Percentiles rank a stretch among this genome's conserved stretches.
Evolutionary conservation across 92 coral and sea anemone species (phyloP).

Genomic region (Pocillopora grandis): DNA sequence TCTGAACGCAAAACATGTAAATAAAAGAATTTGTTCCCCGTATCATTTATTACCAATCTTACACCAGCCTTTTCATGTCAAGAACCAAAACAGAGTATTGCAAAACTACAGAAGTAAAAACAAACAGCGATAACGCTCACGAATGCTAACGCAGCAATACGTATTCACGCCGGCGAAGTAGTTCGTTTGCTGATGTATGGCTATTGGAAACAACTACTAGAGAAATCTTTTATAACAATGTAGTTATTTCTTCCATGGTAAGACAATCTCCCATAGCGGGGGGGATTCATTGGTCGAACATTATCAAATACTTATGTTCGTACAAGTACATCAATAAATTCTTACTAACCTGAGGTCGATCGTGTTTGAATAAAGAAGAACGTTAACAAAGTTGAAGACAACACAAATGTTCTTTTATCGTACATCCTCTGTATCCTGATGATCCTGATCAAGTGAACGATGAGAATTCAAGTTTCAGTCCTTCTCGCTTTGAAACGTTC

Average conservation of each 20-base stretch:
- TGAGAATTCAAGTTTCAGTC: neutral
- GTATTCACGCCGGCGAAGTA: neutral
- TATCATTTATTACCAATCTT: neutral
- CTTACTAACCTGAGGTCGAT: constrained; percentile 23
- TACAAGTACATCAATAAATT: neutral
- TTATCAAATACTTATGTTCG: neutral
- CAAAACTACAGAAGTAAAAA: neutral
- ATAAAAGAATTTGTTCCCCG: too few relatives aligned
- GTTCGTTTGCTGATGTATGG: neutral
- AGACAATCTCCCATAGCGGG: neutral
- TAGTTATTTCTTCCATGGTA: neutral
- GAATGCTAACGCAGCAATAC: neutral
- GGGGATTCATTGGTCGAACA: neutral
- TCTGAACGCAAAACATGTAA: too few relatives aligned
- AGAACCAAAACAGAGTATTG: neutral
- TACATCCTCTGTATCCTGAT: neutral
- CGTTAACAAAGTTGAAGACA: neutral
- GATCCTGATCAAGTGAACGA: neutral
- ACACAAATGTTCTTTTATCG: neutral
- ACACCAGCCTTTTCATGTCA: neutral
- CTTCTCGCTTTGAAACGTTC: too few relatives aligned
- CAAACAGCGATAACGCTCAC: neutral
- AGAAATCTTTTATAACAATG: neutral
- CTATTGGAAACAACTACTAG: neutral
- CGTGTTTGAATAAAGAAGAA: neutral